These are phyloP conservation scores for Therioaphis trifolii DNA, from an alignment of 2,888 invertebrate genomes.

Conservation along the genomic window DNA sequence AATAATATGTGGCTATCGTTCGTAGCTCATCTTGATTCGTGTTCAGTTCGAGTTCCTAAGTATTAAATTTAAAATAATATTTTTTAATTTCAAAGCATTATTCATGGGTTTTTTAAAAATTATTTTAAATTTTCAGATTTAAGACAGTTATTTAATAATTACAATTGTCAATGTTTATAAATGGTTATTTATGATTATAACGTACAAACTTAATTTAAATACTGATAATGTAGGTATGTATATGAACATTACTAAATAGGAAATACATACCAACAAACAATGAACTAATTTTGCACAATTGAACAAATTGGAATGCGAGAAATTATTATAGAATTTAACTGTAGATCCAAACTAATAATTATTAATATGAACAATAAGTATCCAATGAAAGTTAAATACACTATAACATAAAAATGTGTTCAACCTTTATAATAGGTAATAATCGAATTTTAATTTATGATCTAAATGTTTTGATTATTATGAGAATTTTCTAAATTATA, in stretches of 20 bases:
- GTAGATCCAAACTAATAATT: background rate
- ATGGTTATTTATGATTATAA: background rate
- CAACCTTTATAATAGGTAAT: constrained; percentile 4
- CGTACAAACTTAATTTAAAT: background rate
- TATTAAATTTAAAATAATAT: constrained; percentile 3
- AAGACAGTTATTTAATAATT: too few relatives aligned
- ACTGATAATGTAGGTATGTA: background rate
- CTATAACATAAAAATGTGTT: background rate
- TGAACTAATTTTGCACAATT: background rate
- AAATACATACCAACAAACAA: background rate
- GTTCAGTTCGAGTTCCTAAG: constrained; percentile 79
- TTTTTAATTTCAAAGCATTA: background rate
- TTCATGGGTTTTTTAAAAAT: background rate
- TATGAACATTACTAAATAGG: background rate
- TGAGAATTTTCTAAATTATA: too few relatives aligned
- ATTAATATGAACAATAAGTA: background rate
- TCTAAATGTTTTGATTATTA: background rate
- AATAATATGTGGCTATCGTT: constrained; percentile 95
- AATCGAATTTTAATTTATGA: background rate
- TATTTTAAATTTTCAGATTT: background rate
- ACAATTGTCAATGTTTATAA: background rate
- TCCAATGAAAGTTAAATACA: constrained; percentile 25
- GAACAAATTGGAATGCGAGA: background rate
- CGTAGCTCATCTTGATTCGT: constrained; percentile 86
- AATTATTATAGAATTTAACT: background rate